Conservation (phyloP, 2,888 invertebrate genomes). For the Leucophenga maculata region DNA sequence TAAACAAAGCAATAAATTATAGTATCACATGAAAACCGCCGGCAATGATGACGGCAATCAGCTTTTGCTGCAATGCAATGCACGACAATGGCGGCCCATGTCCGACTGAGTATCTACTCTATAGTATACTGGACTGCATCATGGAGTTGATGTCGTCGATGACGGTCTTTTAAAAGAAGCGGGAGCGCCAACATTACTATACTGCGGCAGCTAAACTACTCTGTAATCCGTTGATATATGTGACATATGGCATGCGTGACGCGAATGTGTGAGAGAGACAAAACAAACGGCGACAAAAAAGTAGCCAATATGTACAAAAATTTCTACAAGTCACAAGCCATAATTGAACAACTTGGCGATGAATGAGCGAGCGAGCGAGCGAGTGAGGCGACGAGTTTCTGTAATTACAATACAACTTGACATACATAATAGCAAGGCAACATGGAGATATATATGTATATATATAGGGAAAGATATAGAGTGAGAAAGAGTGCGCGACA, state of each 20-base stretch:
- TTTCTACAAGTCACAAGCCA: constrained; percentile 8
- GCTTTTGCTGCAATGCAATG: not conserved
- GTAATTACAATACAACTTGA: constrained; percentile 49
- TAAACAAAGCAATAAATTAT: constrained; percentile 61
- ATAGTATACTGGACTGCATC: too few relatives aligned
- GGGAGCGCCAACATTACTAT: not conserved
- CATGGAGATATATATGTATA: too few relatives aligned
- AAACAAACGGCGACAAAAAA: not conserved
- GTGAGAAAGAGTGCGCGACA: not conserved
- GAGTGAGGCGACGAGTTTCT: constrained; percentile 33
- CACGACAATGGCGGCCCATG: not conserved
- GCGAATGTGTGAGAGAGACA: constrained; percentile 19
- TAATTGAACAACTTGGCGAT: not conserved
- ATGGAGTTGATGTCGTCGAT: too few relatives aligned
- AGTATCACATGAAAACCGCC: constrained; percentile 33
- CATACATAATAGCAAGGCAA: not conserved
- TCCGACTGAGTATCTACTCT: too few relatives aligned
- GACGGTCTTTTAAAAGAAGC: not conserved
- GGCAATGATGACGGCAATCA: constrained; percentile 23
- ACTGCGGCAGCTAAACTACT: constrained; percentile 43
- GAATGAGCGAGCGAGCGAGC: not conserved
- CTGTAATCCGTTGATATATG: constrained; percentile 63
- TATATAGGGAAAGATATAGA: too few relatives aligned
- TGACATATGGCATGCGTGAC: constrained; percentile 18
- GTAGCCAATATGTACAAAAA: not conserved